Percentiles rank a stretch among this genome's conserved stretches.
Conservation (phyloP, 2,797 vertebrate genomes). For the Coracias cyanogaster region DNA sequence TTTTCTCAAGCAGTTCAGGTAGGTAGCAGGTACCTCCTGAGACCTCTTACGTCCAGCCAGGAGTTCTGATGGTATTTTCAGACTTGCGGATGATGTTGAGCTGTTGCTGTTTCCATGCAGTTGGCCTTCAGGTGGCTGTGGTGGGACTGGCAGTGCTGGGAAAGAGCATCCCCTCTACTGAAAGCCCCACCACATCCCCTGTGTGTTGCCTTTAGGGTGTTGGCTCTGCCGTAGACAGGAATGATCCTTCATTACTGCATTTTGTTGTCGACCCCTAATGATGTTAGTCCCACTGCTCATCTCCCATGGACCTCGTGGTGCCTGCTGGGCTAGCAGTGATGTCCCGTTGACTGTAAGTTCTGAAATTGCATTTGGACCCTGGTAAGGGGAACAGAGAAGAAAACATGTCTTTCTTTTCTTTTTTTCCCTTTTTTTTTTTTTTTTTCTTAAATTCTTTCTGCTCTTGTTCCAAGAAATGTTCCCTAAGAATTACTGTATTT, state of each 20-base stretch:
- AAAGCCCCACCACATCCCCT: rapidly evolving
- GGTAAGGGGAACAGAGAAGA: not conserved
- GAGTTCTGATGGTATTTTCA: not conserved
- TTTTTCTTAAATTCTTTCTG: not conserved
- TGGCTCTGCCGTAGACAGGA: not conserved
- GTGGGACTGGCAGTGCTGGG: not conserved
- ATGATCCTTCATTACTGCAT: not conserved
- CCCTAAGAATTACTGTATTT: not conserved
- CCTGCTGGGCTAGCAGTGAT: not conserved
- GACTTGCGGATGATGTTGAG: not conserved
- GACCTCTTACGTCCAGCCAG: not conserved
- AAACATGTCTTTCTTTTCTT: not conserved
- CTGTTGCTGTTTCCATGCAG: not conserved
- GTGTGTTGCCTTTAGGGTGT: not conserved
- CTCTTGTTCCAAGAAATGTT: not conserved
- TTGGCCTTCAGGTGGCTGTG: not conserved
- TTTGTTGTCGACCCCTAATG: not conserved
- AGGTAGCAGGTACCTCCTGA: not conserved
- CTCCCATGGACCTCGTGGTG: rapidly evolving
- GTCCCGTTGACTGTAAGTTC: not conserved
- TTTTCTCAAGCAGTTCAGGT: not conserved
- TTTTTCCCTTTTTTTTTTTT: no score
- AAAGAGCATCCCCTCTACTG: not conserved
- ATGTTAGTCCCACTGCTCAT: not conserved
- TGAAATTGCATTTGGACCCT: not conserved